Evolutionary conservation across 2,113 vertebrate genomes (phyloP).

Genomic region (Ranitomeya variabilis): DNA sequence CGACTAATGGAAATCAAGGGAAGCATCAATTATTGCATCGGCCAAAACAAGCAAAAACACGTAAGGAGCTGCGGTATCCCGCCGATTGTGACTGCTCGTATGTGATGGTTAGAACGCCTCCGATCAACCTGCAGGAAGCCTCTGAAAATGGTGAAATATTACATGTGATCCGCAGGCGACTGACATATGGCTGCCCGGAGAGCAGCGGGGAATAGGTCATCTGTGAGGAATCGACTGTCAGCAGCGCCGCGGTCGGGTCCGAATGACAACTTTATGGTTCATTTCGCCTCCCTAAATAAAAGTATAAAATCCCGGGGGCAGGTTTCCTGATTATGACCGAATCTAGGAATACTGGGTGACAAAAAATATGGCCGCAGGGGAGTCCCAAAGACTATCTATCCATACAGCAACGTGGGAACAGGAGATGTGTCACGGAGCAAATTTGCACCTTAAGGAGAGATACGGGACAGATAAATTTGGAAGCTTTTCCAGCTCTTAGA

Average conservation of each 20-base stretch:
- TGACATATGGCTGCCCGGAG: background rate
- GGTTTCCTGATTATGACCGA: background rate
- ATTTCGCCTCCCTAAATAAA: background rate
- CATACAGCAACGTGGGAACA: too few species aligned
- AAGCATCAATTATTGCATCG: slow-evolving; percentile 61
- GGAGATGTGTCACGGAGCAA: background rate
- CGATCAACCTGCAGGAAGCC: slow-evolving; percentile 2
- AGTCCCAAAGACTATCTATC: background rate
- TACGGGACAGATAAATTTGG: too few species aligned
- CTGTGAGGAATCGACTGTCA: background rate
- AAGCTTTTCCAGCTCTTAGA: too few species aligned
- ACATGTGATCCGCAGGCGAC: background rate
- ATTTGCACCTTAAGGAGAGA: too few species aligned
- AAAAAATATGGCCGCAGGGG: background rate
- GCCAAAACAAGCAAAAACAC: slow-evolving; percentile 62
- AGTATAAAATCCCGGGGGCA: too few species aligned
- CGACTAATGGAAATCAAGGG: slow-evolving; percentile 63
- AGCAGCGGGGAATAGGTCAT: background rate
- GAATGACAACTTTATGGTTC: background rate
- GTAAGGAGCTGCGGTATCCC: slow-evolving; percentile 45
- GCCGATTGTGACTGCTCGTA: slow-evolving; percentile 11
- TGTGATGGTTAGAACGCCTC: slow-evolving; percentile 53
- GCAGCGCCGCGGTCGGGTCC: background rate
- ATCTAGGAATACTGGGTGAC: background rate
- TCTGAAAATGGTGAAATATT: background rate